Conservation (phyloP, 2,113 vertebrate species). For the Psilopsiagon aymara region DNA sequence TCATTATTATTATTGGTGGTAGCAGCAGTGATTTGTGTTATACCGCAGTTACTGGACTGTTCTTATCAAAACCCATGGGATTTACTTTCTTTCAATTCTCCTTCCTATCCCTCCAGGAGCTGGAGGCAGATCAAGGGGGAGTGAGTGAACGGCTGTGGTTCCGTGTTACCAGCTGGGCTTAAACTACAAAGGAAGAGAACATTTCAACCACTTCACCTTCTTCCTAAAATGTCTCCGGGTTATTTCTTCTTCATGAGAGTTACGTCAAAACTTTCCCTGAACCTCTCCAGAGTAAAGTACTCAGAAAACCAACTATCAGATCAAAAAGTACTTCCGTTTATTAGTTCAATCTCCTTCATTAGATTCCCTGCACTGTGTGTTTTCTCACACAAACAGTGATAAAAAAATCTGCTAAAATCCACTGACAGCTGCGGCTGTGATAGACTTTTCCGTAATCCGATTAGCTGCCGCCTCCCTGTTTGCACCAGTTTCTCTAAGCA, state of each 20-base stretch:
- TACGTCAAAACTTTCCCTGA: constrained; percentile 35
- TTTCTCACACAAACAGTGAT: constrained; percentile 58
- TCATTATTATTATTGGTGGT: neutral
- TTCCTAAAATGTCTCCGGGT: neutral
- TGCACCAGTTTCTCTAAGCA: constrained; percentile 58
- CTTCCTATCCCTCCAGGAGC: neutral
- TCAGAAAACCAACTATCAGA: constrained; percentile 59
- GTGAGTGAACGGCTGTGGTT: neutral
- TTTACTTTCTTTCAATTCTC: neutral
- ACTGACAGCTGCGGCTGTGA: constrained; percentile 69
- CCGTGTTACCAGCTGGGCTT: neutral
- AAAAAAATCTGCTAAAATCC: constrained; percentile 71
- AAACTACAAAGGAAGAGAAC: neutral
- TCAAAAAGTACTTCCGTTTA: constrained; percentile 63
- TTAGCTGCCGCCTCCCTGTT: constrained; percentile 69
- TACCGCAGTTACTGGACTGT: neutral
- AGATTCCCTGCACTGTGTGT: constrained; percentile 64
- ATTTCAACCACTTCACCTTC: neutral
- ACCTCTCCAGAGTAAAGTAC: constrained; percentile 31
- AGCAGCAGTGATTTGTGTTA: neutral
- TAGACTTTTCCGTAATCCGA: constrained; percentile 76
- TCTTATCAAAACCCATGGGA: neutral
- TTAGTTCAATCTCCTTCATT: constrained; percentile 76
- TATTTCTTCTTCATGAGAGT: neutral
- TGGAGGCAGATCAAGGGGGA: neutral